These are phyloP conservation scores for Athalia rosae DNA, from an alignment of 2,888 invertebrate species.

Conservation along the genomic window DNA sequence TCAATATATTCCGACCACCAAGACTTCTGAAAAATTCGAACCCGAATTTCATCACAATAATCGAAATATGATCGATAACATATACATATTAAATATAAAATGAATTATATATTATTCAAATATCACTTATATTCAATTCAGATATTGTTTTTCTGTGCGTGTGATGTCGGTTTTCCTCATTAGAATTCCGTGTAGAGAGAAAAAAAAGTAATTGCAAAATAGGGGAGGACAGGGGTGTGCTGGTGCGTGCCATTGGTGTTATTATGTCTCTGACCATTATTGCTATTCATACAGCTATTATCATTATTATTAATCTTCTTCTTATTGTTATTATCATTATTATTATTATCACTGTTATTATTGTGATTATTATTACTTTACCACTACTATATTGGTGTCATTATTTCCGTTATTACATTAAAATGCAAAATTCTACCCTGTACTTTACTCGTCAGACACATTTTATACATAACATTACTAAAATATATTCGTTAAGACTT, in stretches of 20 bases:
- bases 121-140: slow-evolving; percentile 14
- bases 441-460: slow-evolving; percentile 11
- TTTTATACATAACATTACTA: slow-evolving; percentile 8
- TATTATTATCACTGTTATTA: slow-evolving; percentile 2
- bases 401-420: slow-evolving; percentile 8
- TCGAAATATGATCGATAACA: slow-evolving; percentile 18
- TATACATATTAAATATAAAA: slow-evolving; percentile 18
- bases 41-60: slow-evolving; percentile 7
- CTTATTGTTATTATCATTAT: not conserved
- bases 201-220: not conserved
- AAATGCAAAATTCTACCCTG: slow-evolving; percentile 5
- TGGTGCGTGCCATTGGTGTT: slow-evolving; percentile 33
- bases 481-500: slow-evolving; percentile 20
- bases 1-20: slow-evolving; percentile 1
- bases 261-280: not conserved
- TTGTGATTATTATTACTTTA: not conserved
- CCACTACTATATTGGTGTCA: not conserved
- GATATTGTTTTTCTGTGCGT: slow-evolving; percentile 32
- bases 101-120: slow-evolving; percentile 18
- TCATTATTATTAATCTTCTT: not conserved
- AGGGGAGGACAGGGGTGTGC: slow-evolving; percentile 36
- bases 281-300: not conserved
- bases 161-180: slow-evolving; percentile 31
- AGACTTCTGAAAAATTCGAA: slow-evolving; percentile 4
- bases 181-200: slow-evolving; percentile 6